phyloP scores from a whole-genome alignment of 2,113 vertebrate species.

The Euleptes europaea region DNA sequence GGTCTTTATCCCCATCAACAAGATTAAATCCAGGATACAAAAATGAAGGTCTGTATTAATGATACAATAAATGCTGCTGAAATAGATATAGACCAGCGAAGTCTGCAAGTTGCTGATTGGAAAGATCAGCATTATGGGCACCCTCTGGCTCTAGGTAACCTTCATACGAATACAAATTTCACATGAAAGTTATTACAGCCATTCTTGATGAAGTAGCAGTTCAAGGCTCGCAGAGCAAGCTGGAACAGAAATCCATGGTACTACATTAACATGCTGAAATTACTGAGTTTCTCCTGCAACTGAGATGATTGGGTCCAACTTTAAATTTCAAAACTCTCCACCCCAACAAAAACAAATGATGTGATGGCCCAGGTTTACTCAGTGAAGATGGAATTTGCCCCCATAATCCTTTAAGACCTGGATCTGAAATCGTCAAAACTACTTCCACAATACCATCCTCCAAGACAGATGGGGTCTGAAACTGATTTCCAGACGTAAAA shows the following conservation, averaged over 20 bases:
- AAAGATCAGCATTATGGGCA: background rate
- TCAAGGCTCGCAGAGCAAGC: background rate
- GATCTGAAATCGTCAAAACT: background rate
- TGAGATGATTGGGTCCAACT: background rate
- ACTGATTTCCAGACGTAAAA: background rate
- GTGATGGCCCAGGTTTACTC: background rate
- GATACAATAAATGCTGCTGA: background rate
- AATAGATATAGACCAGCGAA: background rate
- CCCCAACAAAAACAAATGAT: background rate
- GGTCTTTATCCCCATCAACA: slow-evolving; percentile 11
- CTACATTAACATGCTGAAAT: background rate
- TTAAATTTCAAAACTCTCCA: background rate
- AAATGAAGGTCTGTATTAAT: background rate
- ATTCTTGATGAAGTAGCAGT: background rate
- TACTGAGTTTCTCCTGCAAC: background rate
- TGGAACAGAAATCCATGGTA: background rate
- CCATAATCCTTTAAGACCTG: background rate
- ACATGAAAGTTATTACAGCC: background rate
- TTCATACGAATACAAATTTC: background rate
- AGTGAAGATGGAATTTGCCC: background rate
- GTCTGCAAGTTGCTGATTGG: background rate
- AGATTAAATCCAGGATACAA: background rate
- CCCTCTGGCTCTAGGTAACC: background rate
- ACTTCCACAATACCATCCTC: background rate
- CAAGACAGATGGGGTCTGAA: background rate